Conservation (phyloP, 2,888 invertebrate genomes). For the Asteroscopus sphinx region DNA sequence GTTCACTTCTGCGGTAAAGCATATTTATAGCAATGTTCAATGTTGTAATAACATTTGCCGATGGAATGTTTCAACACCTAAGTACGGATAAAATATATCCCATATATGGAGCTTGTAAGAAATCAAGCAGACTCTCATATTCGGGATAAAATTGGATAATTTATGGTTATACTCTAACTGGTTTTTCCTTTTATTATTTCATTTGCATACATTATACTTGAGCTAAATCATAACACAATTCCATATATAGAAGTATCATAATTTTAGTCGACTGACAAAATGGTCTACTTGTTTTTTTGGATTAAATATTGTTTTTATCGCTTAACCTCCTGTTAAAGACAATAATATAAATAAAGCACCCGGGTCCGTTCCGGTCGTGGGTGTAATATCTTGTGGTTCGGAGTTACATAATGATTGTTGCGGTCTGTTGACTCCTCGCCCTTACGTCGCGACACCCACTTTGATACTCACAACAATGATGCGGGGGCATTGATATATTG, state of each 20-base stretch:
- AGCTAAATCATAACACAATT: slow-evolving; percentile 39
- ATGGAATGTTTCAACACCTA: slow-evolving; percentile 28
- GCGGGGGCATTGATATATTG: slow-evolving; percentile 84
- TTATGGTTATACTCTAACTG: slow-evolving; percentile 5
- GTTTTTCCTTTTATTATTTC: slow-evolving; percentile 23
- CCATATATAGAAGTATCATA: slow-evolving; percentile 21
- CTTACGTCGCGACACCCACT: slow-evolving; percentile 70
- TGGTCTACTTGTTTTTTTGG: slow-evolving; percentile 30
- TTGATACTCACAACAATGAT: slow-evolving; percentile 79
- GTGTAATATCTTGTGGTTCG: slow-evolving; percentile 55
- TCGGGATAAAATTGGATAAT: slow-evolving; percentile 21
- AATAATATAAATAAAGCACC: slow-evolving; percentile 56
- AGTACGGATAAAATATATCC: slow-evolving; percentile 18
- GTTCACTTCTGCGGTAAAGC: slow-evolving; percentile 32
- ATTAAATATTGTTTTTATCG: slow-evolving; percentile 43
- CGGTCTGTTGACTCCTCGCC: slow-evolving; percentile 55
- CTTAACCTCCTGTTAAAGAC: slow-evolving; percentile 42
- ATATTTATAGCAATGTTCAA: neutral
- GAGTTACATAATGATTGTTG: slow-evolving; percentile 55
- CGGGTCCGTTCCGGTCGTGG: slow-evolving; percentile 48
- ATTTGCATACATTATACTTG: slow-evolving; percentile 38
- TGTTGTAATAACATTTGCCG: slow-evolving; percentile 20
- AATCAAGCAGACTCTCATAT: slow-evolving; percentile 25
- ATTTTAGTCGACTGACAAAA: slow-evolving; percentile 19
- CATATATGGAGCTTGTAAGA: slow-evolving; percentile 10